Evolutionary conservation across 2,113 vertebrate species (phyloP).

Genomic region (Anser brachyrhynchus): DNA sequence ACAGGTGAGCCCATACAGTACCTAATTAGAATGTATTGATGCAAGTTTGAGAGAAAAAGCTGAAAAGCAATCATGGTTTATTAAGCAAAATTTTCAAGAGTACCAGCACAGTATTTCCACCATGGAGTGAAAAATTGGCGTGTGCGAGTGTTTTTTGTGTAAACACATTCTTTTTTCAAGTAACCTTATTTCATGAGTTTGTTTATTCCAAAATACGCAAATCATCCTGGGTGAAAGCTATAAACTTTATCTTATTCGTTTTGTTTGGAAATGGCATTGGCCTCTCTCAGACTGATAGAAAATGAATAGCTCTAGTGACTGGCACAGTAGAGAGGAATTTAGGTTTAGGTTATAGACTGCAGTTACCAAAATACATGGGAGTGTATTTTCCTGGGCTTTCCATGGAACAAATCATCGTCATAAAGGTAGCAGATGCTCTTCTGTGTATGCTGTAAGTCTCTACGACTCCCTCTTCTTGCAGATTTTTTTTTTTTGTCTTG

Average conservation of each 20-base stretch:
- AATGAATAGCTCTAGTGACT: not conserved
- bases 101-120: not conserved
- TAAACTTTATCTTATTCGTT: not conserved
- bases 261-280: not conserved
- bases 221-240: constrained; percentile 2
- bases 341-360: not conserved
- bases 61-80: not conserved
- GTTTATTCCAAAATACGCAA: constrained; percentile 23
- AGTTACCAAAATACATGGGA: not conserved
- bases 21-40: not conserved
- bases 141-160: not conserved
- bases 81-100: not conserved
- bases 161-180: not conserved
- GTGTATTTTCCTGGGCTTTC: not conserved
- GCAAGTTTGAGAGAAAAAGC: not conserved
- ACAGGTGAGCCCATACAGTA: not conserved
- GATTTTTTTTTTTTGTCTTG: not conserved
- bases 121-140: not conserved
- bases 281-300: not conserved
- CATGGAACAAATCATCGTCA: not conserved
- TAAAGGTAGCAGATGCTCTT: not conserved
- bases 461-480: not conserved
- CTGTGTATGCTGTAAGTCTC: not conserved
- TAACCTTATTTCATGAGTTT: not conserved
- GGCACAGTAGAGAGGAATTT: not conserved